Evolutionary conservation across 2,888 invertebrate species (phyloP), one percentile per base, ranked within the genome.

Genomic region (Colletes collaris): DNA sequence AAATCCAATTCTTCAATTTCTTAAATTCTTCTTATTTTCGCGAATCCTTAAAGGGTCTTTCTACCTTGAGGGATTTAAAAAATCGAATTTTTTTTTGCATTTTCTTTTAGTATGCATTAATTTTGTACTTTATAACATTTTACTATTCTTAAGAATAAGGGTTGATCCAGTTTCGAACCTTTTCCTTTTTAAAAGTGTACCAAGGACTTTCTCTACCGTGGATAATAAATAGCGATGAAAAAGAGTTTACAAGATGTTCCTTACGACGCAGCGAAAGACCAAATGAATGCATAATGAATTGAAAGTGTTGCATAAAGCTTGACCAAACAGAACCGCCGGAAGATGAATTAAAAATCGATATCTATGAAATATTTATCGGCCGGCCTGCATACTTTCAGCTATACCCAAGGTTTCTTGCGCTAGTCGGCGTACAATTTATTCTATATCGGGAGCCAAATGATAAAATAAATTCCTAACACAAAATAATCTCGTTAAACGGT

Each of bases 311-410:
- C 16, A 19, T 27, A 19, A 59, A 59, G 56, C 56, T 40, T 49
- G 13, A 13, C 5, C 37, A 58, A 50, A 50, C 49, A 50, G 19
- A 44, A 56, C 19, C 49, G 40, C 44, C 7, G 27, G 16, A 46
- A 63, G 50, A 44, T 46, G 50, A 62, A 63, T 52, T 63, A 35
- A 50, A 75, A 75, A 63, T 75, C 74, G 55, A 75, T 75, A 68
- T 74, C 50, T 56, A 69, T 52, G 56, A 69, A 63, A 69, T 56
- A 69, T 75, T 75, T 56, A 69, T 63, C 40, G 60, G 19, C 11
- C 6, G 49, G 40, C 46, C 62, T 60, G 49, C 37, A 74, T 63
- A 49, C 37, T 44, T 56, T 10, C 11, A 58, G 6, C 27, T 11
- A 7, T 58, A 35, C 46, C 62, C 56, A 27, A 16, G 16, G 7